Evolutionary conservation across 2,797 vertebrate species (phyloP).

Genomic region (Hemitrygon akajei): DNA sequence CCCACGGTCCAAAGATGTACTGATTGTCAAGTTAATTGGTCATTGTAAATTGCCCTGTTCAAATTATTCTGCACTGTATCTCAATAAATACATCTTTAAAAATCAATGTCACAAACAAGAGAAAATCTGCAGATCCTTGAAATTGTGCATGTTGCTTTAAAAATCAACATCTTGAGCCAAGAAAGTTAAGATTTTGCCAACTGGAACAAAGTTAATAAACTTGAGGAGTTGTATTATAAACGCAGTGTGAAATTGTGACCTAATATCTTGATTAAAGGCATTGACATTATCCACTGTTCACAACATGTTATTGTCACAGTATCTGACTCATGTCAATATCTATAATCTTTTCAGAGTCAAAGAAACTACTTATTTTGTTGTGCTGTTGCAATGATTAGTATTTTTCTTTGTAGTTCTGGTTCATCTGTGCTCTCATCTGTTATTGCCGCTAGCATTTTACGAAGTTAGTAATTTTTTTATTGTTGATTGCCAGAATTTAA

Average conservation of each 20-base stretch:
- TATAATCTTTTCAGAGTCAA: background rate
- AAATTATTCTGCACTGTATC: too few species aligned
- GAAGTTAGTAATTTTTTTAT: background rate
- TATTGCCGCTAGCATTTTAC: background rate
- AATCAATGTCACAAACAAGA: too few species aligned
- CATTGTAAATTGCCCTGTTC: too few species aligned
- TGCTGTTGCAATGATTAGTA: background rate
- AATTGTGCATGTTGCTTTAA: too few species aligned
- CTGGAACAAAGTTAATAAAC: background rate
- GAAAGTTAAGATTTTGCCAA: background rate
- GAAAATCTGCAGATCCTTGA: too few species aligned
- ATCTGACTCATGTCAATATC: background rate
- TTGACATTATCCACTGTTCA: background rate
- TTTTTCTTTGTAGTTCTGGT: background rate
- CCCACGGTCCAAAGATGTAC: too few species aligned
- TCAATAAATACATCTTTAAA: too few species aligned
- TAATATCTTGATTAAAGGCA: background rate
- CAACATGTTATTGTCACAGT: background rate
- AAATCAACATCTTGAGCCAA: background rate
- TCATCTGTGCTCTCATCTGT: background rate
- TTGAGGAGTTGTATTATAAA: background rate
- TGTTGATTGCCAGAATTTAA: background rate
- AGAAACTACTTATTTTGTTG: background rate
- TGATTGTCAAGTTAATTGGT: too few species aligned
- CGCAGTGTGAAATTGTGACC: background rate